Evolutionary conservation across 2,113 vertebrate genomes (phyloP), one percentile per base, ranked within the genome.

Genomic region (Vulpes vulpes): DNA sequence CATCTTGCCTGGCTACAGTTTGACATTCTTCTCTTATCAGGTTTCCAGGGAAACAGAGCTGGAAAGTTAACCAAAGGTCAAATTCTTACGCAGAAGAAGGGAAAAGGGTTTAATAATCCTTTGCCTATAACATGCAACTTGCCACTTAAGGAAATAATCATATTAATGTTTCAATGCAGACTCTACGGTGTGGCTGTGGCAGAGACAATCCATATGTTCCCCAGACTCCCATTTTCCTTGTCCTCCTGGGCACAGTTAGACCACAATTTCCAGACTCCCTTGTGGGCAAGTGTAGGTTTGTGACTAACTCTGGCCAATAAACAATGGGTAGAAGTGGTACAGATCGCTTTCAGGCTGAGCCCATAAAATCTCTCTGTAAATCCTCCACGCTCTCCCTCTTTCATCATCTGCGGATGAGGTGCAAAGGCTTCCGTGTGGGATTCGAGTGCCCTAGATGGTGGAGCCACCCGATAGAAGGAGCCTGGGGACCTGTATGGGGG

Each of bases 21-120:
- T 96, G 88, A 96, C 95, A 98, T 97, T 98, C 98, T 96, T 98
- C 92, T 65, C 94, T 97, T 98, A 97, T 98, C 97, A 78, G 80
- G 94, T 98, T 97, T 97, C 97, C 96, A 96, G n/a, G 97, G 97
- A 96, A 97, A 97, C 96, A 90, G 92, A 91, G 94, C 88, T 96
- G 84, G 79, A 95, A 97, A 96, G 95, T 96, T 97, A 97, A 97
- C 73, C 92, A 96, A 62, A 97, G 97, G 95, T 97, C 95, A 97
- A 71, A 94, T 98, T 96, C 97, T 95, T 95, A 76, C 69, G 69
- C 73, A 94, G 86, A 95, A 80, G 95, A 32, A 32, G 79, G 69
- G 43, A 74, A 84, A 67, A 43, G 43, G 62, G 67, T 60, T 88
- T 96, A 93, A 86, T 93, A 95, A 82, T 81, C 79, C 60, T 93